Base-by-base conservation (phyloP, 2,888 invertebrate genomes). In the Pachliopta kotzebuea region DNA sequence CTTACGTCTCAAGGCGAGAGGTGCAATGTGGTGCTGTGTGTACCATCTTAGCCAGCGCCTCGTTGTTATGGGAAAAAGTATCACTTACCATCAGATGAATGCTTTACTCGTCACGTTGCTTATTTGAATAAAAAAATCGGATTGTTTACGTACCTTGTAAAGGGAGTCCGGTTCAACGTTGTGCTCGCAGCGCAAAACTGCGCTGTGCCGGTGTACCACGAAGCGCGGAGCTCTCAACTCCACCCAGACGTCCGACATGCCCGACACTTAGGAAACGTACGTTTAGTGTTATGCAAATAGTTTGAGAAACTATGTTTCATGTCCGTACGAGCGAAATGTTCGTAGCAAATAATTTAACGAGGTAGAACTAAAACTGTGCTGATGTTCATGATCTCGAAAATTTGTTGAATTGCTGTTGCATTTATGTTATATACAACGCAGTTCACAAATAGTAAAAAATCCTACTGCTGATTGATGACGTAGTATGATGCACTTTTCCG, bases 171-270 rank as follows among this genome's bases (percentile, higher is more conserved):
- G 93, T 66, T 93, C 92, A 56, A 96, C 95, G 78, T 95, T 95
- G 87, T 96, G 96, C 64, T 94, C 94, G 85, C 96, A 96, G 73
- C 93, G 92, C 63, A 96, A 88, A 55, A 92, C 92, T 37, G 94
- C 96, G 72, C 93, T 94, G 72, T 94, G 94, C 59, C 94, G 94
- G 75, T 94, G 93, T 69, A 95, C 94, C 60, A 96, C 96, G 81
- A 95, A 96, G 70, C 94, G 90, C 37, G 94, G 95, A 63, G 94
- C 94, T 63, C 93, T 90, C 69, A 95, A 85, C 73, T 94, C 93
- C 74, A 95, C 95, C 81, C 93, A 90, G 68, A 94, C 91, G 63
- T 94, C 94, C 0, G 85, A 78, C 85, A 90, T 84, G 62, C 89
- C 83, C 42, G 83, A 76, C 70, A 84, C 94, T 93, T 80, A 8